Evolutionary conservation across 2,888 invertebrate genomes (phyloP).

Genomic region (Branchipolynoe longqiensis): DNA sequence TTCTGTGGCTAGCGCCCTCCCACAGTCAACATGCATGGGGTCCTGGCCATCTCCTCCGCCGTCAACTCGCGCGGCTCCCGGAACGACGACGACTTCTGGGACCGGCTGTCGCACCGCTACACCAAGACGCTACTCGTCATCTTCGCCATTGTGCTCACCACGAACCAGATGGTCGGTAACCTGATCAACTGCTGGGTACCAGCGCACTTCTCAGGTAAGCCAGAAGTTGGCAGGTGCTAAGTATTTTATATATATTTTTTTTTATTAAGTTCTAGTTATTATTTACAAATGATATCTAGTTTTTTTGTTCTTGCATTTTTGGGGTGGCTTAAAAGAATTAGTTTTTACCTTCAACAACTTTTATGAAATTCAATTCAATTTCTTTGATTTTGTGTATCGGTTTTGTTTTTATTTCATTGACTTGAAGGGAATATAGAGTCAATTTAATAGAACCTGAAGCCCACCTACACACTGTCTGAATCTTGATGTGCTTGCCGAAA

Average conservation of each 20-base stretch:
- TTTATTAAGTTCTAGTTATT: not conserved
- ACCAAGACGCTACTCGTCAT: constrained; percentile 67
- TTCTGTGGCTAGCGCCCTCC: too few relatives aligned
- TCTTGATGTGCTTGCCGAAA: too few relatives aligned
- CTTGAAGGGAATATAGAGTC: too few relatives aligned
- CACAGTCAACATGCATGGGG: constrained; percentile 37
- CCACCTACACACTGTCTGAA: too few relatives aligned
- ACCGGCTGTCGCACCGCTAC: constrained; percentile 68
- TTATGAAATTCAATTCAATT: too few relatives aligned
- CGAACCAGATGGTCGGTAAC: constrained; percentile 69
- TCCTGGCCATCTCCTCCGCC: not conserved
- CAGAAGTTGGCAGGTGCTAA: constrained; percentile 50
- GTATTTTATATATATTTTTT: not conserved
- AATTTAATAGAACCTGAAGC: too few relatives aligned
- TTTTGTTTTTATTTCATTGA: too few relatives aligned
- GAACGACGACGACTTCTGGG: constrained; percentile 69
- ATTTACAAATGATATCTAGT: too few relatives aligned
- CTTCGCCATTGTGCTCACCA: constrained; percentile 68
- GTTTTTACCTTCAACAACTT: too few relatives aligned
- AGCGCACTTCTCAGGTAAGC: constrained; percentile 68
- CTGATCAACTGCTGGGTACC: constrained; percentile 71
- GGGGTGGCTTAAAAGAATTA: too few relatives aligned
- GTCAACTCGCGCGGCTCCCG: constrained; percentile 35
- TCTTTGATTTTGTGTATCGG: too few relatives aligned
- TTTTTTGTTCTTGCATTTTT: too few relatives aligned